Percentiles rank a stretch among this genome's conserved stretches.
Evolutionary conservation across 2,888 invertebrate genomes (phyloP).

Genomic region (Enchytraeus crypticus): DNA sequence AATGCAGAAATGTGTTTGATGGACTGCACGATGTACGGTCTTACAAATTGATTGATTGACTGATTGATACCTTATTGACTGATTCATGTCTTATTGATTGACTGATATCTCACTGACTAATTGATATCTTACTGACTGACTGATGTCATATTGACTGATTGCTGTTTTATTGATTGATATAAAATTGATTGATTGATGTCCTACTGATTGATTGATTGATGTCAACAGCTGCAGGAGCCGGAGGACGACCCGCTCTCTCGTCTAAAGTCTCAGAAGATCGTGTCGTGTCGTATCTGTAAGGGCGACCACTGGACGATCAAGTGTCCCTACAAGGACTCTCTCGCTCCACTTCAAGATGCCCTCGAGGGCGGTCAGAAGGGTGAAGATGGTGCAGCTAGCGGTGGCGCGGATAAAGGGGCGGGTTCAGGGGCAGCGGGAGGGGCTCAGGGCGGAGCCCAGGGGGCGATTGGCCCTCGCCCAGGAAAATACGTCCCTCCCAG

Average conservation of each 20-base stretch:
- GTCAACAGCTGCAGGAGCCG: slow-evolving; percentile 9
- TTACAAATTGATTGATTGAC: too few relatives aligned
- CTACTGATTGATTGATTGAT: too few relatives aligned
- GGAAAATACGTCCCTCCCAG: slow-evolving; percentile 69
- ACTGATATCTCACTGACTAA: too few relatives aligned
- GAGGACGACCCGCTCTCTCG: slow-evolving; percentile 79
- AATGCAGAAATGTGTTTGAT: too few relatives aligned
- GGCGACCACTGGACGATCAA: slow-evolving; percentile 95
- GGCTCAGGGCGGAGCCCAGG: slow-evolving; percentile 24
- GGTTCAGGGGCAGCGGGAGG: slow-evolving; percentile 20
- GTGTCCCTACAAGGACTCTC: slow-evolving; percentile 93
- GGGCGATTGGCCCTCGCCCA: slow-evolving; percentile 23
- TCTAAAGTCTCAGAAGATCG: slow-evolving; percentile 51
- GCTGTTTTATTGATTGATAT: too few relatives aligned
- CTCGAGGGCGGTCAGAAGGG: slow-evolving; percentile 6
- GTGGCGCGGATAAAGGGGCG: slow-evolving; percentile 19
- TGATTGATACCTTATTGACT: too few relatives aligned
- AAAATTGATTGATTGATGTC: too few relatives aligned
- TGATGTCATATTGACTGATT: too few relatives aligned
- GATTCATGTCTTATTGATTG: too few relatives aligned
- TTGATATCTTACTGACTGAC: too few relatives aligned
- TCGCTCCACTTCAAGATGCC: slow-evolving; percentile 46
- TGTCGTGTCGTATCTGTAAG: slow-evolving; percentile 50
- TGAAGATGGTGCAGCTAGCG: slow-evolving; percentile 5
- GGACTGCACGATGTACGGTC: too few relatives aligned